phyloP scores from a whole-genome alignment of 2,113 vertebrate genomes.

The Natator depressus region DNA sequence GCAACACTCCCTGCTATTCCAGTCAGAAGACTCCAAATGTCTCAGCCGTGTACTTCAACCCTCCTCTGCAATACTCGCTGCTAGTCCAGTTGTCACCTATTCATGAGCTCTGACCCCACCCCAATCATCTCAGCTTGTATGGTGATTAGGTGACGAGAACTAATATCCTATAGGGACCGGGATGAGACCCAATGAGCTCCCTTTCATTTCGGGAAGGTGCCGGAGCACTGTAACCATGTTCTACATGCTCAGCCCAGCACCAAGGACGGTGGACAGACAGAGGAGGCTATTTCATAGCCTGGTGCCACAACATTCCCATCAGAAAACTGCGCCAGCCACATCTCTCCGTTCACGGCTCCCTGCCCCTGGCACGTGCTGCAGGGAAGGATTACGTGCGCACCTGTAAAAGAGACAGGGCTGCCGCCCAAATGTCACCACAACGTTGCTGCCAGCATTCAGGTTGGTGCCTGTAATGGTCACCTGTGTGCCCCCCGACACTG shows the following conservation, averaged over 20 bases:
- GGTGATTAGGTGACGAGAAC: background rate
- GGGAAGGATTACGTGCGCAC: constrained; percentile 67
- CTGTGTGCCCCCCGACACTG: constrained; percentile 94
- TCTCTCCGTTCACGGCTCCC: background rate
- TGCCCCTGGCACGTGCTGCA: fast-evolving
- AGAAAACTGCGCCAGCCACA: fast-evolving
- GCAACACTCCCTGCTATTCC: background rate
- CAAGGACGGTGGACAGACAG: background rate
- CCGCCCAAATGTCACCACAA: constrained; percentile 92
- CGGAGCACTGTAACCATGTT: background rate
- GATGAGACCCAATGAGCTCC: background rate
- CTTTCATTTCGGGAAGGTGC: background rate
- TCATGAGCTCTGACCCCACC: background rate
- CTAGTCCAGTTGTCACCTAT: background rate
- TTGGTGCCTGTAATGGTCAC: constrained; percentile 96
- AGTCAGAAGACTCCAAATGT: background rate
- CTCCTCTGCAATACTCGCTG: background rate
- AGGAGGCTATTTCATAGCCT: no score
- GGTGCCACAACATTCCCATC: background rate
- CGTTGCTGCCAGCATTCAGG: constrained; percentile 94
- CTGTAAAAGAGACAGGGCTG: constrained; percentile 94
- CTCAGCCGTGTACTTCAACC: background rate
- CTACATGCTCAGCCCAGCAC: background rate
- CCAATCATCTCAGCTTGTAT: background rate
- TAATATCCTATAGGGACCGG: background rate